These are phyloP conservation scores for Ormyrus labotus DNA, from an alignment of 2,888 invertebrate genomes.

Conservation along the genomic window DNA sequence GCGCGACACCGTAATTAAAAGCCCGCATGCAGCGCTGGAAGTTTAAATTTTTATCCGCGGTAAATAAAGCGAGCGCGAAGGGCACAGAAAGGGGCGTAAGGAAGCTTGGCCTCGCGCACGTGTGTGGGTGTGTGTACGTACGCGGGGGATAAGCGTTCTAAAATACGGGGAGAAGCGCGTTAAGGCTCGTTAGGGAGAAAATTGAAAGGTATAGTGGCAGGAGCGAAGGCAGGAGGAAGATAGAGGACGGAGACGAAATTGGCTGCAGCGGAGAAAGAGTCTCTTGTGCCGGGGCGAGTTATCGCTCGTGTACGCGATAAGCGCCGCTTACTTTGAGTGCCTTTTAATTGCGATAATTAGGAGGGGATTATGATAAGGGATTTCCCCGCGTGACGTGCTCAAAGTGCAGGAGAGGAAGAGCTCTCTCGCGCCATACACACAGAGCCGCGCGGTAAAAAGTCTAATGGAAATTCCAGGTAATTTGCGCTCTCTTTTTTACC, in stretches of 20 bases:
- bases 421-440: neutral
- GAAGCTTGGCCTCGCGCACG: neutral
- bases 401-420: slow-evolving; percentile 12
- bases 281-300: slow-evolving; percentile 14
- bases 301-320: slow-evolving; percentile 41
- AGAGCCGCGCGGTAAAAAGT: slow-evolving; percentile 3
- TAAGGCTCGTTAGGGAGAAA: slow-evolving; percentile 30
- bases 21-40: too few species aligned
- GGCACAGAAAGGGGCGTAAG: too few species aligned
- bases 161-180: slow-evolving; percentile 4
- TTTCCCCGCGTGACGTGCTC: slow-evolving; percentile 32
- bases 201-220: slow-evolving; percentile 39
- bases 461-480: slow-evolving; percentile 19
- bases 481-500: neutral
- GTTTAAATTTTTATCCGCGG: too few species aligned
- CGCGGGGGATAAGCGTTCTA: neutral
- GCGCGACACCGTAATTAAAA: too few species aligned
- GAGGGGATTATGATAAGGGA: slow-evolving; percentile 52
- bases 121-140: neutral
- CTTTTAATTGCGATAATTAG: slow-evolving; percentile 55
- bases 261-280: slow-evolving; percentile 13
- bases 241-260: neutral
- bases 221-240: neutral
- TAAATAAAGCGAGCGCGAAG: too few species aligned
- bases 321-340: slow-evolving; percentile 49